A percentile compares a stretch with the other conserved stretches of the same genome.
phyloP scores from a whole-genome alignment of 2,888 invertebrate species.

The Tetrapedia diversipes region DNA sequence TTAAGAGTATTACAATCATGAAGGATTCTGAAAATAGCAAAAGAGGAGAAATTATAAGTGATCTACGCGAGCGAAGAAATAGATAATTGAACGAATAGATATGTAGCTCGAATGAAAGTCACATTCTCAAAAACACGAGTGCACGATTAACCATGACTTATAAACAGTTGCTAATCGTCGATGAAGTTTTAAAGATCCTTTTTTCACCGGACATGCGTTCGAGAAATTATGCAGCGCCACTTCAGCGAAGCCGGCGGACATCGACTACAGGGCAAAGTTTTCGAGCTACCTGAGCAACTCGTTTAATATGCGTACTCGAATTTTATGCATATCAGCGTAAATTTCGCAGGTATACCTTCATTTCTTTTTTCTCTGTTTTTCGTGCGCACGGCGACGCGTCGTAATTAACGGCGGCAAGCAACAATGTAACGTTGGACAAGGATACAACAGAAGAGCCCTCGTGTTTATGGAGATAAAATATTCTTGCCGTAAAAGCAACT shows the following conservation, averaged over 20 bases:
- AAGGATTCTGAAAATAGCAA: too few species aligned
- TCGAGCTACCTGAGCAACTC: slow-evolving; percentile 49
- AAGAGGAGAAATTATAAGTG: too few species aligned
- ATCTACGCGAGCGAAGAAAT: background rate
- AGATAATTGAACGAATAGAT: too few species aligned
- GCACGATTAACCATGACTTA: slow-evolving; percentile 4
- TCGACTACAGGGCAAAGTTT: slow-evolving; percentile 1
- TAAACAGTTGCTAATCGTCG: slow-evolving; percentile 12
- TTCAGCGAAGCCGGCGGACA: slow-evolving; percentile 29
- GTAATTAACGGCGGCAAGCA: slow-evolving; percentile 52
- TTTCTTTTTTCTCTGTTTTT: slow-evolving; percentile 1
- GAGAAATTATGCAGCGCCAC: slow-evolving; percentile 40
- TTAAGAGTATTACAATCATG: too few species aligned
- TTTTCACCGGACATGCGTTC: background rate
- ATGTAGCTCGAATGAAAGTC: too few species aligned
- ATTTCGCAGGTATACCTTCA: background rate
- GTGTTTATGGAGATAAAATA: too few species aligned
- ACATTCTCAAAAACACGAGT: background rate
- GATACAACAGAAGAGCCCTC: background rate
- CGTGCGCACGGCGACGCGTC: slow-evolving; percentile 13
- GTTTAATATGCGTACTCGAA: slow-evolving; percentile 46
- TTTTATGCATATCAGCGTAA: slow-evolving; percentile 42
- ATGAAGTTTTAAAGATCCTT: slow-evolving; percentile 13
- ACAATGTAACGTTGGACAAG: background rate
- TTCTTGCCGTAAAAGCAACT: too few species aligned